Percentiles rank a stretch among this genome's conserved stretches.
These are phyloP conservation scores for Nematopogon swammerdamellus DNA, from an alignment of 2,888 invertebrate genomes.

Conservation along the genomic window DNA sequence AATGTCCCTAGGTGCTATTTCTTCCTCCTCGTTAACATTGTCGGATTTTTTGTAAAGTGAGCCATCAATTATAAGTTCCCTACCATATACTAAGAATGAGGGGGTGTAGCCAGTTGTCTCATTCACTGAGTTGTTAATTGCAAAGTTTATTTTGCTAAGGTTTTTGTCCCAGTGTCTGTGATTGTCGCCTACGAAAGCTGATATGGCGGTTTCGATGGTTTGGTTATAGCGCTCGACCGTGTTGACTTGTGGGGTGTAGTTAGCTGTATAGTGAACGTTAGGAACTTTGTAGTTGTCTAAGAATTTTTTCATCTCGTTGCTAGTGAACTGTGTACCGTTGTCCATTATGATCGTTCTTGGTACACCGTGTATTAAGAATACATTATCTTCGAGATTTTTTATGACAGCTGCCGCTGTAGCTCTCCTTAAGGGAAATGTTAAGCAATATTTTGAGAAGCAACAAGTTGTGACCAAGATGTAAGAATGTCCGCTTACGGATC, in stretches of 20 bases:
- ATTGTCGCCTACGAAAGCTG: conserved; percentile 4
- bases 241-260: conserved; percentile 9
- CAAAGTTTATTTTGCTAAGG: conserved; percentile 12
- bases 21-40: conserved; percentile 3
- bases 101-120: conserved; percentile 13
- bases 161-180: conserved; percentile 11
- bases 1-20: conserved; percentile 10
- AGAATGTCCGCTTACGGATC: background rate
- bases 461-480: conserved; percentile 12
- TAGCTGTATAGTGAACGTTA: conserved; percentile 11
- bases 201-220: conserved; percentile 5
- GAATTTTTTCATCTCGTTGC: conserved; percentile 3
- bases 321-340: conserved; percentile 16
- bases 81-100: conserved; percentile 10
- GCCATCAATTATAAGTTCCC: conserved; percentile 12
- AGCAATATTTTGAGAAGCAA: conserved; percentile 14
- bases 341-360: conserved; percentile 14
- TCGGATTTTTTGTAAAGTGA: conserved; percentile 7
- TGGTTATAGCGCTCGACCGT: conserved; percentile 13
- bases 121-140: conserved; percentile 13
- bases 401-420: conserved; percentile 4
- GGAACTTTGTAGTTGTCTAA: conserved; percentile 14
- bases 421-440: conserved; percentile 10
- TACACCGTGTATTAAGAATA: conserved; percentile 17
- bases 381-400: conserved; percentile 11